phyloP scores from a whole-genome alignment of 2,797 vertebrate genomes.

The Carcharodon carcharias region DNA sequence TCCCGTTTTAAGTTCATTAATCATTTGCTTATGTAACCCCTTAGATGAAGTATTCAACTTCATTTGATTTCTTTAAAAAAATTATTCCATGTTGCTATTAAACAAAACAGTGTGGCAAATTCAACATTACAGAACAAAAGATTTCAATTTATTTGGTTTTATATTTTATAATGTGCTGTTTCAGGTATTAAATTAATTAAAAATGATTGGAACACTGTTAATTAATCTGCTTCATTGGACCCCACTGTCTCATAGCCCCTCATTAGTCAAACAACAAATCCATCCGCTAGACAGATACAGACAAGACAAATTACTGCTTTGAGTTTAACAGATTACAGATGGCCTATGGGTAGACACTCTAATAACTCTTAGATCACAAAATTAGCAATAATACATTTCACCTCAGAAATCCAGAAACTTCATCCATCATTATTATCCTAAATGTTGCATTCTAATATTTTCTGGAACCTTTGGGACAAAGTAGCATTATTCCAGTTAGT shows the following conservation, averaged over 20 bases:
- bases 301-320: conserved; percentile 60
- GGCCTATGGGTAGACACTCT: conserved; percentile 55
- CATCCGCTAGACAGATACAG: conserved; percentile 59
- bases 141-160: conserved; percentile 19
- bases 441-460: not conserved
- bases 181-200: conserved; percentile 38
- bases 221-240: conserved; percentile 62
- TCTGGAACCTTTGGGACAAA: not conserved
- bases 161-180: not conserved
- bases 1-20: not conserved
- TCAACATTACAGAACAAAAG: not conserved
- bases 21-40: not conserved
- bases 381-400: conserved; percentile 45
- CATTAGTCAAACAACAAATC: conserved; percentile 61
- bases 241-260: conserved; percentile 55
- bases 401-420: conserved; percentile 10
- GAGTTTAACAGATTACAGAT: conserved; percentile 60
- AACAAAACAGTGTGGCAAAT: not conserved
- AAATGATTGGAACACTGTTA: conserved; percentile 52
- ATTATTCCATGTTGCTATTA: not conserved
- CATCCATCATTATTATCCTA: not conserved
- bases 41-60: not conserved
- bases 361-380: conserved; percentile 46
- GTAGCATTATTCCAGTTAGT: not conserved
- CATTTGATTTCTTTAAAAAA: not conserved